Base-by-base conservation (phyloP, 37 sponge, comb jelly and placozoan species). In the Ephydatia muelleri region DNA sequence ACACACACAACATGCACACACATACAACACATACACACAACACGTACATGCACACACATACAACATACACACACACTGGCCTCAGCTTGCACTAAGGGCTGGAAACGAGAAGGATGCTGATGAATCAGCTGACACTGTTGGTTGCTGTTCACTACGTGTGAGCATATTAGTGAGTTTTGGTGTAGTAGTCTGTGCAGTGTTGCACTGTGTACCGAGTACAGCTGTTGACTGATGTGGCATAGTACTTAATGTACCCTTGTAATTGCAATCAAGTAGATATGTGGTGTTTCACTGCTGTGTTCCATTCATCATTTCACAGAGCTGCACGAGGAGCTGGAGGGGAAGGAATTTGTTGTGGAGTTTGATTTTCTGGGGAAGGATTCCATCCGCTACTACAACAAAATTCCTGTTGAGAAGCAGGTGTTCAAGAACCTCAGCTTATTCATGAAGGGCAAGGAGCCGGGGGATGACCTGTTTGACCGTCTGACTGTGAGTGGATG, bases 341-440 rank as follows among this genome's bases (percentile, higher is more conserved):
- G 91, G 22, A 88, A 95, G 69, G 89, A 88, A 23, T 70, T 75
- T 86, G 94, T 99, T 21, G 96, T 99, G 6, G 99, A 95, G 91
- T 99, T 99, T 81, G 99, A 99, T 71, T 99, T 99, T 73, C 94
- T 99, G 30, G 99, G 99, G 0, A 99, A 99, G 83, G 99, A 99
- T 83, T 99, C 99, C 30, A 94, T 99, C 30, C 90, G 99, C 19
- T 99, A 99, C 78, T 89, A 92, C 78, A 99, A 99, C 76, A 36
- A 78, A 37, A 93, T 99, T n/a, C 88, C 94, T 0, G 98, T 99
- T 27, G 94, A 95, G 48, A 90, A 89, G 40, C 96, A 93, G 64
- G 99, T 95, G 38, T 99, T 92, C 83, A 99, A 99, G 90, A 96
- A 97, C 74, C 82, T 99, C 65, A 70, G 79, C 23, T 79, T 93